phyloP scores from a whole-genome alignment of 2,797 vertebrate species.

The Hylomyscus alleni region DNA sequence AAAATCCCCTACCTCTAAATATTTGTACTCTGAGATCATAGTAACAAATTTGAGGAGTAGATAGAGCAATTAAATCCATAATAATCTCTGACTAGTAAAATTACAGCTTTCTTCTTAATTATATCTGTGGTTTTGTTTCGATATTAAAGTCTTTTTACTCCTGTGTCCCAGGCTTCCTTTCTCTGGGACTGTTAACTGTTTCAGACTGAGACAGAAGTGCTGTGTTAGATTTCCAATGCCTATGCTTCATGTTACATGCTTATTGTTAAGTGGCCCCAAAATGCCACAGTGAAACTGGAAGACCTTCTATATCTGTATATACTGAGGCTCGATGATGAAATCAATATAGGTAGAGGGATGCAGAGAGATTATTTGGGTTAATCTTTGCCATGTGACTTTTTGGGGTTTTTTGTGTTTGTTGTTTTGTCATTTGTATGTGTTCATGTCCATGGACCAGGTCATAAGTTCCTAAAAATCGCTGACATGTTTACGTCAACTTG shows the following conservation, averaged over 20 bases:
- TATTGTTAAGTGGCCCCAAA: neutral
- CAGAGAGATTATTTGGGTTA: neutral
- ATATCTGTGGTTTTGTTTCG: constrained; percentile 39
- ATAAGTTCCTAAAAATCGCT: neutral
- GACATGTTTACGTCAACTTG: neutral
- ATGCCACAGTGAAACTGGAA: neutral
- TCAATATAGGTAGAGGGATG: neutral
- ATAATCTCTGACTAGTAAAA: constrained; percentile 15
- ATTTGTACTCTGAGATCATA: neutral
- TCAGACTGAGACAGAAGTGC: neutral
- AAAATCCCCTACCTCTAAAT: neutral
- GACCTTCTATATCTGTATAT: neutral
- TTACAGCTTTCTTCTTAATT: neutral
- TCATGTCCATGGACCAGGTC: neutral
- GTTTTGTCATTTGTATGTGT: neutral
- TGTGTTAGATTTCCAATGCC: neutral
- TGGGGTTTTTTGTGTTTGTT: neutral
- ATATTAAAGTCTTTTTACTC: neutral
- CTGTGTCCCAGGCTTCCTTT: neutral
- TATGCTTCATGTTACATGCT: neutral
- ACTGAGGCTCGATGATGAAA: neutral
- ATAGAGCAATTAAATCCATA: neutral
- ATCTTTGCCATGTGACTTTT: neutral
- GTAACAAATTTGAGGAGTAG: neutral
- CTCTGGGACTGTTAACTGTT: neutral